Conservation (phyloP, 2,113 vertebrate genomes). For the Pleuronectes platessa region DNA sequence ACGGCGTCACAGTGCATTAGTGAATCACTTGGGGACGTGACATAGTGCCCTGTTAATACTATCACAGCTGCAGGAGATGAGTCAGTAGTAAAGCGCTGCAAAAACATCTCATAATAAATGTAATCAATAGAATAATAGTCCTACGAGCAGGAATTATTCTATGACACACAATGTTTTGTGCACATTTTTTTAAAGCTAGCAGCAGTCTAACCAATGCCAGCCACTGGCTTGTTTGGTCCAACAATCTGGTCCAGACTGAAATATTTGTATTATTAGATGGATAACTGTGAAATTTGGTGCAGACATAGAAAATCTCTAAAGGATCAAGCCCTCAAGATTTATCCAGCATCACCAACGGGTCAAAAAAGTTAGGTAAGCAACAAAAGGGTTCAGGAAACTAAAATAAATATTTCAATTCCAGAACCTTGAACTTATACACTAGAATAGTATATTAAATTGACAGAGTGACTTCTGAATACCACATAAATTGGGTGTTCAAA, state of each 20-base stretch:
- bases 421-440: no score
- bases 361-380: background rate
- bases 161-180: background rate
- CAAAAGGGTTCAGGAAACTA: no score
- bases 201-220: background rate
- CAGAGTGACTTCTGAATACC: background rate
- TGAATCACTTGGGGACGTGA: slow-evolving; percentile 34
- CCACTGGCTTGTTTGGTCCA: background rate
- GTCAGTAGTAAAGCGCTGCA: slow-evolving; percentile 15
- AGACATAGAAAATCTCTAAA: background rate
- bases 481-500: background rate
- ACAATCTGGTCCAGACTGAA: background rate
- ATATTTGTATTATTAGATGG: background rate
- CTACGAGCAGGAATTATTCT: slow-evolving; percentile 17
- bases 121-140: background rate
- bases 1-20: slow-evolving; percentile 18
- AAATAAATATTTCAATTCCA: no score
- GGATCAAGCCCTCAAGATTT: background rate
- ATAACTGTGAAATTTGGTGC: background rate
- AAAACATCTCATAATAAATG: background rate
- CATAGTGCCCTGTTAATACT: slow-evolving; percentile 38
- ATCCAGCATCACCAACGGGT: background rate
- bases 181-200: background rate
- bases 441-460: no score
- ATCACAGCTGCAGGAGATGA: slow-evolving; percentile 11